Conservation (phyloP, 2,888 invertebrate genomes). For the Lordiphosa andalusiaca region DNA sequence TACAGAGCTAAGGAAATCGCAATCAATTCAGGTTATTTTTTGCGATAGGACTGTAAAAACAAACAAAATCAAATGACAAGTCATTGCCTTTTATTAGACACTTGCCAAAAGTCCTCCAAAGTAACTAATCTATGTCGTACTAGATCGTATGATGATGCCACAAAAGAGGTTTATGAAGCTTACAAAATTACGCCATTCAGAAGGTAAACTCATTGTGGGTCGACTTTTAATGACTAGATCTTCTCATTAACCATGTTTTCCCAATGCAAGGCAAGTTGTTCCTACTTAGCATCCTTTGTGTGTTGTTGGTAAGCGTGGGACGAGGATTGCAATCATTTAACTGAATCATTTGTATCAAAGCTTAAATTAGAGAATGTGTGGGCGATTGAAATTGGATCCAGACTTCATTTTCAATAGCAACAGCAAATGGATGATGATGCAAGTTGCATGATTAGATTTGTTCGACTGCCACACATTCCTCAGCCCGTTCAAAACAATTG, state of each 20-base stretch:
- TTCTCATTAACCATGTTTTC: background rate
- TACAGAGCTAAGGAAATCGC: constrained; percentile 3
- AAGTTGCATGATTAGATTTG: too few relatives aligned
- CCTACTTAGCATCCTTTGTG: constrained; percentile 12
- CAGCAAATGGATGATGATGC: too few relatives aligned
- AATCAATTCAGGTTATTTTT: background rate
- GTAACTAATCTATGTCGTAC: constrained; percentile 15
- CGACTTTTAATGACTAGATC: constrained; percentile 6
- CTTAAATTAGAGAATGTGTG: too few relatives aligned
- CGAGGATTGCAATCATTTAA: too few relatives aligned
- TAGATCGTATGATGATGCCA: constrained; percentile 22
- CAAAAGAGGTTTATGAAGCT: background rate
- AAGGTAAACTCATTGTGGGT: background rate
- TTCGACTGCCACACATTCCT: background rate
- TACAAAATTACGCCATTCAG: constrained; percentile 6
- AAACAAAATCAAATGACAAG: constrained; percentile 13
- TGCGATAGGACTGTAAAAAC: constrained; percentile 8
- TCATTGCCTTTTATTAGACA: too few relatives aligned
- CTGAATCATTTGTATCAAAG: too few relatives aligned
- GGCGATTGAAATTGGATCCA: too few relatives aligned
- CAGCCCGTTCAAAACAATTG: constrained; percentile 4
- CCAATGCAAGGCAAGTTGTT: background rate
- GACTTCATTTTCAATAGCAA: too few relatives aligned
- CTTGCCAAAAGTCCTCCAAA: too few relatives aligned
- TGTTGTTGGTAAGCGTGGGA: background rate